These are phyloP conservation scores for Trichonephila clavata DNA, from an alignment of 1,140 invertebrate species.

Conservation along the genomic window DNA sequence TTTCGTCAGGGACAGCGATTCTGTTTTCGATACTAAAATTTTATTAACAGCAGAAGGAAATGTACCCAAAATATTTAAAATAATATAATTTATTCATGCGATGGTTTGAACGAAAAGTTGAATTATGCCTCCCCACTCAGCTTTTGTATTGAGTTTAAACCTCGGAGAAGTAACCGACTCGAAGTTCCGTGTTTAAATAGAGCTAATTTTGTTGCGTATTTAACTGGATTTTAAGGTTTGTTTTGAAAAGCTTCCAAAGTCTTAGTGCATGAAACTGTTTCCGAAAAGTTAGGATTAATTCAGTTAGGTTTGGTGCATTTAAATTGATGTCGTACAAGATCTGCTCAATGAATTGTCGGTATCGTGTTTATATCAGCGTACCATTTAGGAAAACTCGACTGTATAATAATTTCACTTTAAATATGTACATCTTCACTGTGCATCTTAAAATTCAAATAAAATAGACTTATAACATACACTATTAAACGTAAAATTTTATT, in stretches of 20 bases:
- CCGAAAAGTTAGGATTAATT: background rate
- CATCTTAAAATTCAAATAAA: too few relatives aligned
- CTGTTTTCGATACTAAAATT: constrained; percentile 32
- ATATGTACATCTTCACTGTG: too few relatives aligned
- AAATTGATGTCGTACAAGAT: too few relatives aligned
- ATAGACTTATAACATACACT: too few relatives aligned
- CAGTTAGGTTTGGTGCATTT: background rate
- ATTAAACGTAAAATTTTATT: too few relatives aligned
- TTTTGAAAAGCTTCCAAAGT: background rate
- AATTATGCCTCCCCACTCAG: background rate
- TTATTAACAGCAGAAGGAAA: background rate
- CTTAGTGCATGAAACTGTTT: background rate
- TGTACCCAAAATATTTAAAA: background rate
- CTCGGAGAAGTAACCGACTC: background rate
- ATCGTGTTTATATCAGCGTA: too few relatives aligned
- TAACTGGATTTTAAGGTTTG: background rate
- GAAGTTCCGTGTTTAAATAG: background rate
- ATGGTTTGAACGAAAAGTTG: background rate
- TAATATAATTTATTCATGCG: background rate
- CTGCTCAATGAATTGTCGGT: too few relatives aligned
- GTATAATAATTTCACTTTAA: too few relatives aligned
- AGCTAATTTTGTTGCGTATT: background rate
- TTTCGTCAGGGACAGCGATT: background rate
- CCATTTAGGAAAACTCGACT: too few relatives aligned
- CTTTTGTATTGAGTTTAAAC: background rate